A percentile compares a stretch with the other conserved stretches of the same genome.
Evolutionary conservation across 2,113 vertebrate species (phyloP).

Genomic region (Microcebus tavaratra): DNA sequence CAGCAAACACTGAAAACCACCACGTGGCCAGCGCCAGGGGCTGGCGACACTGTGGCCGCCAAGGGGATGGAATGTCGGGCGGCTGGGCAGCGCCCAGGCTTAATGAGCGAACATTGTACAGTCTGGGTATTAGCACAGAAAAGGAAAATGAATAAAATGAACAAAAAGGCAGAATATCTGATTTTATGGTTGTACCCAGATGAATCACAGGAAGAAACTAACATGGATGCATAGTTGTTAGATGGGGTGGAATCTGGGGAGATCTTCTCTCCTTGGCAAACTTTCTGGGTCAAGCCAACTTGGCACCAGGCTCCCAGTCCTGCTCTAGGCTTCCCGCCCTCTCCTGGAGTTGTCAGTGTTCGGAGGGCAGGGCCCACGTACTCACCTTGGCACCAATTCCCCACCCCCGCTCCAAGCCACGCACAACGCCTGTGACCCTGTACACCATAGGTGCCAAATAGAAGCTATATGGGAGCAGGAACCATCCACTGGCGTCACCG

Average conservation of each 20-base stretch:
- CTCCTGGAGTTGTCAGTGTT: fast-evolving
- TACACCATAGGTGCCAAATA: background rate
- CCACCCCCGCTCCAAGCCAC: background rate
- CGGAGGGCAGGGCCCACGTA: background rate
- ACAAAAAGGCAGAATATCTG: background rate
- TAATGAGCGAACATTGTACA: background rate
- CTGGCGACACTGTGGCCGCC: fast-evolving
- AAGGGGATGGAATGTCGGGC: fast-evolving
- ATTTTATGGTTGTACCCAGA: background rate
- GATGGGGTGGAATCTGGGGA: background rate
- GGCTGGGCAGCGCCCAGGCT: background rate
- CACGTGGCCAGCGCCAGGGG: fast-evolving
- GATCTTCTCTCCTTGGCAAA: background rate
- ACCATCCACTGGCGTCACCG: background rate
- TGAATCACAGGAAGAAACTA: background rate
- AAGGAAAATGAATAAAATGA: background rate
- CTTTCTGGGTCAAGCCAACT: background rate
- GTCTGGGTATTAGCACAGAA: background rate
- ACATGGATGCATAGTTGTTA: fast-evolving
- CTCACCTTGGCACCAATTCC: background rate
- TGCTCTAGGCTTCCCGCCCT: background rate
- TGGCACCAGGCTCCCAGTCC: background rate
- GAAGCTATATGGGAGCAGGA: fast-evolving
- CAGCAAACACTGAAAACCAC: too few species aligned
- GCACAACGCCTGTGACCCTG: background rate